Evolutionary conservation across 2,113 vertebrate genomes (phyloP), one percentile per base, ranked within the genome.

Genomic region (Muntiacus reevesi): DNA sequence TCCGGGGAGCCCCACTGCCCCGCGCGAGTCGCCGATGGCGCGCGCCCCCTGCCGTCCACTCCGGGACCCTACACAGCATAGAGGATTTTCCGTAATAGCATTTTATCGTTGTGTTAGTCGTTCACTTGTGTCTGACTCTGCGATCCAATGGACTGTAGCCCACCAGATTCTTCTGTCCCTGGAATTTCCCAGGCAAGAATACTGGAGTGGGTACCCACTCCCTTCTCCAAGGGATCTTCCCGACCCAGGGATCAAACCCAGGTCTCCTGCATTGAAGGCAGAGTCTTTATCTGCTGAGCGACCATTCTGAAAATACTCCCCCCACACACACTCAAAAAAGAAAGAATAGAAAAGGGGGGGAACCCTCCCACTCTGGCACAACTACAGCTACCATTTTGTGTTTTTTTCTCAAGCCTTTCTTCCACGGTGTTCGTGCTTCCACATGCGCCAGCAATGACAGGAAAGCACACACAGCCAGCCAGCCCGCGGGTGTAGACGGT

Each of bases 1-100:
- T 6, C 21, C 7, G 12, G 0, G 33, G 1, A 14, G 17, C 3
- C 21, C 21, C 57, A 6, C 5, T 0, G 50, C 12, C 11, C 23
- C 2, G 1, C 7, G 2, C 6, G 2, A 14, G n/a, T 52, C 36
- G 4, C 10, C 10, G 21, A 50, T 21, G 60, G 60, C n/a, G 79
- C 81, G 71, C 60, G 71, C 89, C 93, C 81, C 54, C 97, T 97
- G 74, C 87, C 21, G 82, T 40, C 74, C 55, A 4, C 2, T 1
- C 59, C 0, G 7, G 54, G 33, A 14, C 27, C 11, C 28, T 36
- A 12, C 30, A 2, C 40, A n/a, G 40, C 82, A 2, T 2, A 9
- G 23, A 86, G 21, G 9, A 7, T 79, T 74, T 54, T 17, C 13
- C 5, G 47, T 36, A 13, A 6, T 47, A 13, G 12, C 50, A 36